A percentile compares a stretch with the other conserved stretches of the same genome.
Evolutionary conservation across 1,140 invertebrate genomes (phyloP).

Genomic region (Eriosoma lanigerum): DNA sequence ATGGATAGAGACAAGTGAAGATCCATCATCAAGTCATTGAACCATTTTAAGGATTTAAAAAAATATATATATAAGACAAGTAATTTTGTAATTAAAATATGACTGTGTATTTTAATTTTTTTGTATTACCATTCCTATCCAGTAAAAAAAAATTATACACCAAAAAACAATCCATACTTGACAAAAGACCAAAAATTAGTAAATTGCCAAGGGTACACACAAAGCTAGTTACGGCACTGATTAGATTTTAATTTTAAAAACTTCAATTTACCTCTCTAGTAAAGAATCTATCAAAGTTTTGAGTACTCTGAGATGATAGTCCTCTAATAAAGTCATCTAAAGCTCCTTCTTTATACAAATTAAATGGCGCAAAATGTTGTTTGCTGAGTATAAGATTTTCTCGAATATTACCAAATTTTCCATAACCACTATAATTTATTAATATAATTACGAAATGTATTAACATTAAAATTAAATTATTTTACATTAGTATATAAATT

Average conservation of each 20-base stretch:
- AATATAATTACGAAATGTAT: neutral
- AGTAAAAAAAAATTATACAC: no score
- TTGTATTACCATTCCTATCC: no score
- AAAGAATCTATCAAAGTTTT: constrained; percentile 63
- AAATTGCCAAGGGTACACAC: no score
- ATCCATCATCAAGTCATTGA: no score
- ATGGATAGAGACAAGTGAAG: no score
- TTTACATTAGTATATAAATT: neutral
- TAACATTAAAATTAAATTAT: constrained; percentile 1
- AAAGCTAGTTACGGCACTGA: no score
- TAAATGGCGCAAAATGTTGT: constrained; percentile 61
- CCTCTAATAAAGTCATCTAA: constrained; percentile 63
- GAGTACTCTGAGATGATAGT: constrained; percentile 61
- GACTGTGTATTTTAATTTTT: no score
- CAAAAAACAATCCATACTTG: no score
- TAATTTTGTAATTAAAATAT: no score
- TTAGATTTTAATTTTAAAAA: neutral
- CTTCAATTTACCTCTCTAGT: constrained; percentile 60
- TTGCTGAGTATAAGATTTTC: constrained; percentile 63
- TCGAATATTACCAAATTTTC: constrained; percentile 59
- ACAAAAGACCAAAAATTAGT: no score
- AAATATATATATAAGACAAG: no score
- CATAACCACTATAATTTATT: constrained; percentile 57
- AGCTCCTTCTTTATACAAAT: constrained; percentile 60
- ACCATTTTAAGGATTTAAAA: no score